phyloP scores from a whole-genome alignment of 2,888 invertebrate genomes.

The Drosophila nr. perissopoda region DNA sequence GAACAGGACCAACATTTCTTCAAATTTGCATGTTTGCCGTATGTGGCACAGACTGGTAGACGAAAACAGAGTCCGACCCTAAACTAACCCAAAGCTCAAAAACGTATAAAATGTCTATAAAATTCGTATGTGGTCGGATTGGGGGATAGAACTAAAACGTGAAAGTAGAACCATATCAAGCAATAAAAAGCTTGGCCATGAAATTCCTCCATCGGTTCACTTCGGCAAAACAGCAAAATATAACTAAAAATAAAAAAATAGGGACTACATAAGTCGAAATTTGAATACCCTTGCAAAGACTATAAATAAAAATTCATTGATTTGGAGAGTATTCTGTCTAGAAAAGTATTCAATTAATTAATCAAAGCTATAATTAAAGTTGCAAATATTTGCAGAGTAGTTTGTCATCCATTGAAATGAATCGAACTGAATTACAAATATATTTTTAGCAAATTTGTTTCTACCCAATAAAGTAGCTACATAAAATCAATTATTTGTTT shows the following conservation, averaged over 20 bases:
- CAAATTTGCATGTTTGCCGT: constrained; percentile 57
- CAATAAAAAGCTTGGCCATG: constrained; percentile 69
- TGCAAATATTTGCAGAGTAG: neutral
- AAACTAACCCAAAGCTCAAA: constrained; percentile 71
- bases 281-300: constrained; percentile 15
- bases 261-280: constrained; percentile 1
- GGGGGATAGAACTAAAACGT: constrained; percentile 15
- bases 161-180: constrained; percentile 48
- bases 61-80: constrained; percentile 51
- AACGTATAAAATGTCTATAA: constrained; percentile 53
- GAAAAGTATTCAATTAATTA: neutral
- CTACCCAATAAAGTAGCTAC: neutral
- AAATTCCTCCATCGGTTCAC: constrained; percentile 53
- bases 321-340: neutral
- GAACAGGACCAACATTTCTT: constrained; percentile 72
- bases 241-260: constrained; percentile 9
- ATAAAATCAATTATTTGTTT: constrained; percentile 5
- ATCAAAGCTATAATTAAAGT: neutral
- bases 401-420: neutral
- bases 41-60: constrained; percentile 27
- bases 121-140: constrained; percentile 33
- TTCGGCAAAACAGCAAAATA: constrained; percentile 38
- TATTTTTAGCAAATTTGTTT: neutral
- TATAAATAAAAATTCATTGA: neutral
- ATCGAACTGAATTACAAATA: neutral